Conservation (phyloP, 2,797 vertebrate species). For the Echeneis naucrates region DNA sequence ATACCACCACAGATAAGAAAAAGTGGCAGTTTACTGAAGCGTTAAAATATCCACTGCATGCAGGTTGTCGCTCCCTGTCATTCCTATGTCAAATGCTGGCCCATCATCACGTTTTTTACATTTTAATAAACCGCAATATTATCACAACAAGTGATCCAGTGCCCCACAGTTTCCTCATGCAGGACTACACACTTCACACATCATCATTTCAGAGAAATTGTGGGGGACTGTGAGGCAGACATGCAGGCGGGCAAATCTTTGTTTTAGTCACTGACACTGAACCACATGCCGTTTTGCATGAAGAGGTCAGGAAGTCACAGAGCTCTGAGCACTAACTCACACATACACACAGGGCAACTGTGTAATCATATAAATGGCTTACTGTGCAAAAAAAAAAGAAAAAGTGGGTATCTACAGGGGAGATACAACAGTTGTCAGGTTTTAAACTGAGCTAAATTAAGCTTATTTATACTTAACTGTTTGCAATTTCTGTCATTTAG, state of each 20-base stretch:
- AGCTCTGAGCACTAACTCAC: constrained; percentile 44
- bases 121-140: constrained; percentile 20
- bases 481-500: background rate
- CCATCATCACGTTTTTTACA: background rate
- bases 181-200: constrained; percentile 3
- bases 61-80: background rate
- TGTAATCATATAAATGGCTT: constrained; percentile 40
- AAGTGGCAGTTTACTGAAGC: constrained; percentile 60
- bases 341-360: constrained; percentile 23
- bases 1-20: constrained; percentile 29
- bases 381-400: constrained; percentile 21
- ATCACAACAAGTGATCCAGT: constrained; percentile 9
- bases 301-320: constrained; percentile 82
- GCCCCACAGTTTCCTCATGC: constrained; percentile 25
- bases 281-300: constrained; percentile 64
- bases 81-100: background rate
- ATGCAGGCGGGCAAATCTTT: constrained; percentile 60
- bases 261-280: constrained; percentile 68
- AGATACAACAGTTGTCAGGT: constrained; percentile 30
- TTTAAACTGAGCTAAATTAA: constrained; percentile 3
- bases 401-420: constrained; percentile 24
- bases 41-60: background rate
- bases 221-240: constrained; percentile 59
- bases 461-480: background rate
- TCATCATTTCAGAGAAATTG: constrained; percentile 61